Conservation (phyloP, 2,888 invertebrate genomes). For the Synanthedon formicaeformis region DNA sequence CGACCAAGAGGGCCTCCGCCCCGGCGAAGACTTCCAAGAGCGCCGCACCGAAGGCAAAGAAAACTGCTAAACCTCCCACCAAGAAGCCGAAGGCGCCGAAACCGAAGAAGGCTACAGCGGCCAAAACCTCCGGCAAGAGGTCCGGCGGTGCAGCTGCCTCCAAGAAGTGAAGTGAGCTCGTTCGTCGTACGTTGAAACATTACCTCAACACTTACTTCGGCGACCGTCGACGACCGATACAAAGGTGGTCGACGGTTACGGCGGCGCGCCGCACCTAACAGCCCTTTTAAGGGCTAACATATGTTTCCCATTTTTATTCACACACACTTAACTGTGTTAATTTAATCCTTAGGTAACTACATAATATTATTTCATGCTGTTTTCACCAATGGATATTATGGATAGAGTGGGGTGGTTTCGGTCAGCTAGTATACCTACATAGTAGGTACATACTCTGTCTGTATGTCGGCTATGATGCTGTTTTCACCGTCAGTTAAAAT, state of each 20-base stretch:
- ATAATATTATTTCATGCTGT: too few relatives aligned
- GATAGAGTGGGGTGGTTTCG: too few relatives aligned
- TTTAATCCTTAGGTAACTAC: too few relatives aligned
- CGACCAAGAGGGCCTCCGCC: slow-evolving; percentile 6
- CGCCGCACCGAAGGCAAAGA: slow-evolving; percentile 31
- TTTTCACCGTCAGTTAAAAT: too few relatives aligned
- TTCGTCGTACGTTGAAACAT: not conserved
- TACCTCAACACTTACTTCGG: not conserved
- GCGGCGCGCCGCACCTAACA: slow-evolving; percentile 3
- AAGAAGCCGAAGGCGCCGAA: slow-evolving; percentile 45
- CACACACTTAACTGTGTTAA: too few relatives aligned
- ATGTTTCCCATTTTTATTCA: not conserved
- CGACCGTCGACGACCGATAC: slow-evolving; percentile 1
- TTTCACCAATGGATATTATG: too few relatives aligned
- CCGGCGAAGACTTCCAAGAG: slow-evolving; percentile 14
- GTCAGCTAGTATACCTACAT: too few relatives aligned
- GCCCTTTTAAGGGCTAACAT: slow-evolving; percentile 17
- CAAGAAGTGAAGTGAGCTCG: slow-evolving; percentile 15
- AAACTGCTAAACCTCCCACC: slow-evolving; percentile 33
- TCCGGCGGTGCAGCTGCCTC: slow-evolving; percentile 8
- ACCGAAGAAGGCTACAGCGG: slow-evolving; percentile 28
- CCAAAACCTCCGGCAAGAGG: slow-evolving; percentile 14
- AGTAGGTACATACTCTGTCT: too few relatives aligned
- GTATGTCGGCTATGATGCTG: too few relatives aligned
- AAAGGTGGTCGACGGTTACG: slow-evolving; percentile 1